Conservation (phyloP, 2,888 invertebrate species). For the Drosophila setosimentum region DNA sequence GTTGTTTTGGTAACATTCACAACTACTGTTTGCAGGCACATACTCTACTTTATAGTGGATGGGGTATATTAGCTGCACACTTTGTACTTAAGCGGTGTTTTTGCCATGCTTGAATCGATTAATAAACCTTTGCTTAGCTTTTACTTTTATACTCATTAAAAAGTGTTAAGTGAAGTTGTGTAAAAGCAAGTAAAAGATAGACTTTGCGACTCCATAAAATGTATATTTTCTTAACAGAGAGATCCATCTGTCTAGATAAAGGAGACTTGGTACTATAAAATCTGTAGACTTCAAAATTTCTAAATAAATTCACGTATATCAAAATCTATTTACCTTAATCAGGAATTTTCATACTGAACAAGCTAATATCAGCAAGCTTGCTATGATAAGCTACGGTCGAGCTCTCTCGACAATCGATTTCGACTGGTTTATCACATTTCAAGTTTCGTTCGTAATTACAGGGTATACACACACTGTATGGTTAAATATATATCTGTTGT, state of each 20-base stretch:
- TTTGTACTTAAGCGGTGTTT: background rate
- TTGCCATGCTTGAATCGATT: background rate
- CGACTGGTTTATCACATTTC: background rate
- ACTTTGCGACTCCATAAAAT: background rate
- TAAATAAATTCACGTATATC: no score
- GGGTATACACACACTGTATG: slow-evolving; percentile 10
- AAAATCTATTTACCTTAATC: no score
- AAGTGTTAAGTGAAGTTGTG: background rate
- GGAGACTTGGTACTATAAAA: no score
- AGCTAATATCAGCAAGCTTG: background rate
- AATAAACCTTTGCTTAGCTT: background rate
- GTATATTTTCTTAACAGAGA: no score
- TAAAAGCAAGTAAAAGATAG: background rate
- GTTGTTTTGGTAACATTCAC: slow-evolving; percentile 30
- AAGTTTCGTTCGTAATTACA: slow-evolving; percentile 7
- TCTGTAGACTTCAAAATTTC: no score
- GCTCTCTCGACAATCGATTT: background rate
- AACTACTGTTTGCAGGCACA: slow-evolving; percentile 15
- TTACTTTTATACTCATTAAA: background rate
- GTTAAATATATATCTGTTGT: slow-evolving; percentile 24
- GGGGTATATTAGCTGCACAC: background rate
- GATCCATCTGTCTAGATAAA: no score
- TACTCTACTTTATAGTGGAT: background rate
- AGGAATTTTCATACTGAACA: background rate
- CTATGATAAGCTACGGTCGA: background rate